Evolutionary conservation across 2,888 invertebrate genomes (phyloP), one percentile per base, ranked within the genome.

Genomic region (Dryadula phaetusa): DNA sequence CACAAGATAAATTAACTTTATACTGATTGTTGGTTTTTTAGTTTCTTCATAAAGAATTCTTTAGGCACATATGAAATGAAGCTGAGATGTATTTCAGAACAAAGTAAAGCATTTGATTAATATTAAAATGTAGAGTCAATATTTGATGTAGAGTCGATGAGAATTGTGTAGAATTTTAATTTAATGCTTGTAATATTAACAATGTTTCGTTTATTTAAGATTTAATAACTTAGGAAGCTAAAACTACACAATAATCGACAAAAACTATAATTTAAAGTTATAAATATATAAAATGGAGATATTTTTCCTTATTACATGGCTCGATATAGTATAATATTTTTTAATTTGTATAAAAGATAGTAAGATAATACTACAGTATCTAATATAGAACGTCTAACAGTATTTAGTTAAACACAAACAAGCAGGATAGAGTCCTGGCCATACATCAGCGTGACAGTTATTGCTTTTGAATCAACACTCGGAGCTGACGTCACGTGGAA

Each of bases 371-470:
- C 18, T 20, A 20, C 14, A 1, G 14, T 12, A 0, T 4, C n/a
- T 18, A 54, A 34, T 56, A 14, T n/a, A 40, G 56, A 40, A 40
- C 16, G 25, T 12, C 22, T 44, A 12, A 18, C 40, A 40, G 47
- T 60, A 60, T 52, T 28, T 42, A 49, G 49, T 32, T 58, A 49
- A 28, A 28, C 60, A 16, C 22, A 46, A n/a, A 20, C 18, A 20
- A 52, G n/a, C 28, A 18, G 28, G 52, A 16, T 52, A 52, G 28
- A 28, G 49, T 60, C 49, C 49, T 32, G 64, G 52, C 58, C 40
- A 62, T 71, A 64, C 46, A 70, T 71, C 71, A 67, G 58, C 46
- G 40, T 71, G 71, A 71, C 71, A 71, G 71, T 70, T 71, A 71
- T 71, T 53, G 69, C 64, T 60, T 49, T 65, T 62, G 69, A 63